Evolutionary conservation across 2,888 invertebrate species (phyloP).

Genomic region (Trachelus stipa): DNA sequence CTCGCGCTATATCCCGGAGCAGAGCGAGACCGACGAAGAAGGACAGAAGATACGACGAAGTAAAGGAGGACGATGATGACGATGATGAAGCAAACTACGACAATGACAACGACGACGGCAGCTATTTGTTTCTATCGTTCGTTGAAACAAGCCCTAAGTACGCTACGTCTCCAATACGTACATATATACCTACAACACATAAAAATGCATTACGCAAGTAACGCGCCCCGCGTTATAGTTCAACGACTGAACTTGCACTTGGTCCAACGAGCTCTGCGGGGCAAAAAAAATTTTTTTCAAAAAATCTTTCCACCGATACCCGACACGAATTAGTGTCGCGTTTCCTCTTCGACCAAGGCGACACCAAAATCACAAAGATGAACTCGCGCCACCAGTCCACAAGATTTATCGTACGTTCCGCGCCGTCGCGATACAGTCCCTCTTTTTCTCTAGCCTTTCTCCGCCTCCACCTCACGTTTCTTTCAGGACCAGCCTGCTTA

Average conservation of each 20-base stretch:
- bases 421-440: conserved; percentile 29
- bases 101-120: neutral
- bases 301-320: neutral
- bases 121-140: conserved; percentile 3
- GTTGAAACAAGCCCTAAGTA: neutral
- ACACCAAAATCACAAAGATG: neutral
- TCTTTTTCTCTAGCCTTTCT: conserved; percentile 16
- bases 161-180: neutral
- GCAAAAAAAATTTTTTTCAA: no score
- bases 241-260: neutral
- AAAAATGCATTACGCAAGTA: neutral
- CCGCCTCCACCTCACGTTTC: conserved; percentile 1
- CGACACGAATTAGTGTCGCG: conserved; percentile 6
- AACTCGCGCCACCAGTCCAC: neutral
- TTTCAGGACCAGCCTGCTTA: conserved; percentile 8
- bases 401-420: conserved; percentile 31
- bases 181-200: neutral
- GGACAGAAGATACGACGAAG: neutral
- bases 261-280: neutral
- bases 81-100: conserved; percentile 3
- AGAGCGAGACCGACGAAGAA: neutral
- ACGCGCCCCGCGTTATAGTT: neutral
- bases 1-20: neutral
- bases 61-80: neutral
- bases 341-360: neutral